These are phyloP conservation scores for Nemoura dubitans DNA, from an alignment of 2,888 invertebrate species.

Conservation along the genomic window DNA sequence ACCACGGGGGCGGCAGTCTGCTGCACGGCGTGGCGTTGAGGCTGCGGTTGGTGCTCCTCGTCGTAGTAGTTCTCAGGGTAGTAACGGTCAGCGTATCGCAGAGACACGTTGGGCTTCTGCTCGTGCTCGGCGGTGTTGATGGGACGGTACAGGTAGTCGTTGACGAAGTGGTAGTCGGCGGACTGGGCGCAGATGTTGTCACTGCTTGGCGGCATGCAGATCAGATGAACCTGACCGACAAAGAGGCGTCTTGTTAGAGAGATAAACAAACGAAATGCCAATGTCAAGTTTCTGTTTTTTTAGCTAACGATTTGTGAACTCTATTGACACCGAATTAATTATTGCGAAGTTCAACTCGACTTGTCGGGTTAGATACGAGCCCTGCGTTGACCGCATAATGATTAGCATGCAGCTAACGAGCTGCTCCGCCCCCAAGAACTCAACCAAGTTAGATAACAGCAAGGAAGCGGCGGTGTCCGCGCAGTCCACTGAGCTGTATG, in stretches of 20 bases:
- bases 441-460: no score
- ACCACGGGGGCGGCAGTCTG: constrained; percentile 15
- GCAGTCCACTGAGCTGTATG: no score
- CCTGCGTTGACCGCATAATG: no score
- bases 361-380: no score
- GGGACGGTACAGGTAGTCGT: constrained; percentile 90
- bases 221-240: constrained; percentile 80
- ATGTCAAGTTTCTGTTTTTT: background rate
- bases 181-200: constrained; percentile 91
- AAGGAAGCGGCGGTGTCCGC: no score
- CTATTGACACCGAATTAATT: background rate
- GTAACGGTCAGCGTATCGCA: constrained; percentile 83
- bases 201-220: constrained; percentile 90
- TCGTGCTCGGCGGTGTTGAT: constrained; percentile 85
- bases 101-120: constrained; percentile 79
- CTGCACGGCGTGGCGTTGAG: constrained; percentile 15
- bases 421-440: no score
- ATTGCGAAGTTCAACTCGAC: no score
- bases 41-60: constrained; percentile 60
- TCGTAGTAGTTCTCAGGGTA: constrained; percentile 72
- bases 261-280: background rate
- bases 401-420: no score
- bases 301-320: constrained; percentile 4
- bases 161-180: constrained; percentile 89
- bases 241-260: background rate